Base-by-base conservation (phyloP, 2,113 vertebrate genomes). In the Psephotus haematonotus region DNA sequence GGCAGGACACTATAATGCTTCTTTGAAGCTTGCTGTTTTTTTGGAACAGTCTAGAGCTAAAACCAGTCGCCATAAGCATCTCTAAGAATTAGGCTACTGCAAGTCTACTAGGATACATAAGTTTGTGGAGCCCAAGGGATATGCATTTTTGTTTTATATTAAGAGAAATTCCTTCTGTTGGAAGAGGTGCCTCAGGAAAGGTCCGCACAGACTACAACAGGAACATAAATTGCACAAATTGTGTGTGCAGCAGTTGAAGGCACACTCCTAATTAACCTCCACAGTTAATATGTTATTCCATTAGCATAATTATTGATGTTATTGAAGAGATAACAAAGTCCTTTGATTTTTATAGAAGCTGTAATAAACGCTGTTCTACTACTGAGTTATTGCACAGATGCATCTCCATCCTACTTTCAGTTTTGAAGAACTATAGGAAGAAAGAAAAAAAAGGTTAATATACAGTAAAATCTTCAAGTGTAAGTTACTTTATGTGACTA, bases 341-440 rank as follows among this genome's bases (percentile, higher is more conserved):
- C 24, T 94, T 86, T 92, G 44, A 47, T 85, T 93, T 93, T 95
- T 57, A 75, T 24, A 78, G 77, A 71, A 87, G 17, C 35, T 85
- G 50, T 80, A 91, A 83, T 74, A 93, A 92, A 64, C 16, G 16
- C 33, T 47, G 13, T 62, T 60, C 19, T 88, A 35, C 27, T 52
- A 15, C 11, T 88, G 82, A 76, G 60, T 86, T 90, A 76, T 69
- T 86, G 37, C 14, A 33, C 18, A 65, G 47, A 31, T 72, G 6
- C 11, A 35, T 60, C 44, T 11, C 71, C 15, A 35, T 29, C 24
- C 20, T 84, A 43, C 20, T 80, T 84, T 86, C 9, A 17, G 43
- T 80, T 74, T 67, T 80, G 10, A 46, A 41, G 11, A 83, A 29
- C n/a, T 85, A 62, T 13, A 74, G 28, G 17, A 87, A 63, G 31